A percentile compares a stretch with the other conserved stretches of the same genome.
Evolutionary conservation across 2,888 invertebrate species (phyloP).

Genomic region (Oxyteleia sp.): DNA sequence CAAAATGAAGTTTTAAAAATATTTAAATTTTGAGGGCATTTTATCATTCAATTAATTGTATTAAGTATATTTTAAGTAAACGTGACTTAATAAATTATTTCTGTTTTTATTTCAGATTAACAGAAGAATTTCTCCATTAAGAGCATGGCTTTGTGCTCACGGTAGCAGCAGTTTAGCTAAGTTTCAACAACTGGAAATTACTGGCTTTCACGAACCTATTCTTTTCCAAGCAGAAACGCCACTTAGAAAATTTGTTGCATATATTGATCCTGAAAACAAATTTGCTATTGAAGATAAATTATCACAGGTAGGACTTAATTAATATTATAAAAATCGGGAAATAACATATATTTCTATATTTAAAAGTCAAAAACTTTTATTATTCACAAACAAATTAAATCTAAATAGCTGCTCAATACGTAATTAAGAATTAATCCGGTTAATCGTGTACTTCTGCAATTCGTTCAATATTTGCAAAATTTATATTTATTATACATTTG

Average conservation of each 20-base stretch:
- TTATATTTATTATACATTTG: too few species aligned
- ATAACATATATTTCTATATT: too few species aligned
- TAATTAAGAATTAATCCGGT: too few species aligned
- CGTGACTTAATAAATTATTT: conserved; percentile 81
- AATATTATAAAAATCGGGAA: too few species aligned
- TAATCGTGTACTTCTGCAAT: too few species aligned
- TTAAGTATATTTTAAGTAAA: conserved; percentile 90
- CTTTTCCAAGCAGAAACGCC: conserved; percentile 96
- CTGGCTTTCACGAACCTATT: conserved; percentile 91
- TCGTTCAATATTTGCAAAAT: too few species aligned
- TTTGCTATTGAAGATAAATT: conserved; percentile 96
- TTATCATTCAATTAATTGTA: too few species aligned
- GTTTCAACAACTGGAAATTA: conserved; percentile 91
- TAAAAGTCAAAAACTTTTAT: too few species aligned
- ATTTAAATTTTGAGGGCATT: too few species aligned
- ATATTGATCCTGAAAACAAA: conserved; percentile 97
- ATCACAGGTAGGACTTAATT: conserved; percentile 91
- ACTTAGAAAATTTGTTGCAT: conserved; percentile 95
- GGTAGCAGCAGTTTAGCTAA: conserved; percentile 94
- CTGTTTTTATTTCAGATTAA: conserved; percentile 89
- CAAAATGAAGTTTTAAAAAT: too few species aligned
- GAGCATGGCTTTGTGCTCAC: conserved; percentile 97
- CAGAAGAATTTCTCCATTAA: conserved; percentile 94
- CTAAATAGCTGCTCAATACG: too few species aligned
- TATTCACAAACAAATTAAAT: too few species aligned